Conservation (phyloP, 2,888 invertebrate species). For the Seira sanloemensis region DNA sequence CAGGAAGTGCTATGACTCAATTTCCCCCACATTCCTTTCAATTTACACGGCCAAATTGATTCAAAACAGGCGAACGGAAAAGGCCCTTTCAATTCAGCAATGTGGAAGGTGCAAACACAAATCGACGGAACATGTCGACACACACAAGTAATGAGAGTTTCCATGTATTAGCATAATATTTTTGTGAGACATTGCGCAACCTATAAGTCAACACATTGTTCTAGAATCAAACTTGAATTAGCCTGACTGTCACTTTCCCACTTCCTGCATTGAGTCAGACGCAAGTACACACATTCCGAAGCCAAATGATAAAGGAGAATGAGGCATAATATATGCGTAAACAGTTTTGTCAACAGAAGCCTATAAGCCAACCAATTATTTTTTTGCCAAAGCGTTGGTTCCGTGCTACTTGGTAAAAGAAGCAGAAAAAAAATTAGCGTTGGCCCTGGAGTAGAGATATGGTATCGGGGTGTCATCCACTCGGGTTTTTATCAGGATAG, state of each 20-base stretch:
- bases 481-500: conserved; percentile 24
- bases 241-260: conserved; percentile 33
- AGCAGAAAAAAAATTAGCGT: conserved; percentile 30
- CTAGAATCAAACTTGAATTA: too few species aligned
- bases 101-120: too few species aligned
- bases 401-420: conserved; percentile 32
- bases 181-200: not conserved
- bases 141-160: too few species aligned
- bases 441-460: conserved; percentile 51
- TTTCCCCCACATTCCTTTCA: too few species aligned
- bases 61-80: too few species aligned
- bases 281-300: conserved; percentile 9
- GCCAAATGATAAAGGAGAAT: not conserved
- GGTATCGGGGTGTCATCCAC: conserved; percentile 52
- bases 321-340: conserved; percentile 35
- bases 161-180: too few species aligned
- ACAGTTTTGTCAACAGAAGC: conserved; percentile 44
- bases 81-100: too few species aligned
- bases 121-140: too few species aligned
- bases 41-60: too few species aligned
- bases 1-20: too few species aligned
- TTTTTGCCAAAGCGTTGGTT: conserved; percentile 35
- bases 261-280: not conserved
- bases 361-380: conserved; percentile 49
- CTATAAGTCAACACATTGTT: too few species aligned